Evolutionary conservation across 2,888 invertebrate species (phyloP).

Genomic region (Halictus quadricinctus): DNA sequence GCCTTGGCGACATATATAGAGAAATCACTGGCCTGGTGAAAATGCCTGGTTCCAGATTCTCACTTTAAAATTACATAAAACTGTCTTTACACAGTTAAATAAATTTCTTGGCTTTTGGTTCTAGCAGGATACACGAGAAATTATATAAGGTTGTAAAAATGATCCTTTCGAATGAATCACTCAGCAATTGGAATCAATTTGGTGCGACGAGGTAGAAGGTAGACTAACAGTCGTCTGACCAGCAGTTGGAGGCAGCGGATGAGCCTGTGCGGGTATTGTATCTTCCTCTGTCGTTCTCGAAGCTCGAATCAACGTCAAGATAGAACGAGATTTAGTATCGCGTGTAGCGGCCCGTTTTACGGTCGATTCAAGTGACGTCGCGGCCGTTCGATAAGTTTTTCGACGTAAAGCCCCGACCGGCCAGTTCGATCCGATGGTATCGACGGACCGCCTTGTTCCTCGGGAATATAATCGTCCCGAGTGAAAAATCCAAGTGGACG

Average conservation of each 20-base stretch:
- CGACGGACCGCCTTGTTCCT: slow-evolving; percentile 39
- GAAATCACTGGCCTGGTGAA: too few relatives aligned
- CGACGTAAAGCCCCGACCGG: background rate
- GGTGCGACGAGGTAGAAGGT: background rate
- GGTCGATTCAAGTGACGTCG: background rate
- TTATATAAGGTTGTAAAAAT: background rate
- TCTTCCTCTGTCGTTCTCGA: background rate
- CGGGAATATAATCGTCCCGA: slow-evolving; percentile 55
- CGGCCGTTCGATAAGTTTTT: slow-evolving; percentile 35
- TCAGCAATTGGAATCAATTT: background rate
- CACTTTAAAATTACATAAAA: too few relatives aligned
- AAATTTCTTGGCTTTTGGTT: too few relatives aligned
- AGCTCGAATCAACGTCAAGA: slow-evolving; percentile 4
- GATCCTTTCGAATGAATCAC: background rate
- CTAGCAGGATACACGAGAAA: too few relatives aligned
- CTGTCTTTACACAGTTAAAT: too few relatives aligned
- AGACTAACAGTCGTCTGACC: background rate
- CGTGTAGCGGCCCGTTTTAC: slow-evolving; percentile 28
- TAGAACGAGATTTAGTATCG: slow-evolving; percentile 19
- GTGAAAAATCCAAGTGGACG: slow-evolving; percentile 71
- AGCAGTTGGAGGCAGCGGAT: background rate
- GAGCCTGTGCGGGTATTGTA: background rate
- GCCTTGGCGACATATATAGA: too few relatives aligned
- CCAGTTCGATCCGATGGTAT: slow-evolving; percentile 34
- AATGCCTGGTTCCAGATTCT: too few relatives aligned